Evolutionary conservation across 2,113 vertebrate species (phyloP).

Genomic region (Litocranius walleri): DNA sequence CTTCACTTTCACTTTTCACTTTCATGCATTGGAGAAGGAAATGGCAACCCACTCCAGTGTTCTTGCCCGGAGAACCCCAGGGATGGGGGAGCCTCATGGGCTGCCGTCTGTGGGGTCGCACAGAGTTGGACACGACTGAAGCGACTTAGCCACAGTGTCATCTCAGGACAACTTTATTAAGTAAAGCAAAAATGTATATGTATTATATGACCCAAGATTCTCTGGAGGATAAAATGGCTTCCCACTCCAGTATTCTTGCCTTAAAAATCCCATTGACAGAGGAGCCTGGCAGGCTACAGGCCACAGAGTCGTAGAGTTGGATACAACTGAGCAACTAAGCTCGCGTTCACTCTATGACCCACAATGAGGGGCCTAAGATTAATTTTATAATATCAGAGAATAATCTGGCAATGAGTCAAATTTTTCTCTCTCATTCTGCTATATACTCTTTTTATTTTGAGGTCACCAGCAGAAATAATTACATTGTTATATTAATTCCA

Average conservation of each 20-base stretch:
- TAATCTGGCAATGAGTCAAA: background rate
- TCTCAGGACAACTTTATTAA: background rate
- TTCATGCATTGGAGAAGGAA: no score
- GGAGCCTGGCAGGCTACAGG: background rate
- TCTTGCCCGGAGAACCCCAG: no score
- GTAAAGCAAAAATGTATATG: background rate
- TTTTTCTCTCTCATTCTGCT: background rate
- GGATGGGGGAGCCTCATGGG: no score
- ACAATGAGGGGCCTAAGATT: background rate
- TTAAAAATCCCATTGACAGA: background rate
- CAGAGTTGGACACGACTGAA: no score
- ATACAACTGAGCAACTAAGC: background rate
- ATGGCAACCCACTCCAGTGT: no score
- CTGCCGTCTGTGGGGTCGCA: no score
- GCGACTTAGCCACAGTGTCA: background rate
- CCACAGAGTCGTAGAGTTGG: background rate
- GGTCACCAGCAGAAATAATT: background rate
- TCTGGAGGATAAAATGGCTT: background rate
- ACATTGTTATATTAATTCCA: background rate
- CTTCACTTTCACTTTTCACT: no score
- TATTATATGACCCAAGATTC: background rate
- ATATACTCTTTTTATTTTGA: background rate
- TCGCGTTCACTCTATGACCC: background rate
- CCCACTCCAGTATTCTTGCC: background rate
- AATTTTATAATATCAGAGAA: background rate